Evolutionary conservation across 2,113 vertebrate genomes (phyloP).

Genomic region (Axis porcinus): DNA sequence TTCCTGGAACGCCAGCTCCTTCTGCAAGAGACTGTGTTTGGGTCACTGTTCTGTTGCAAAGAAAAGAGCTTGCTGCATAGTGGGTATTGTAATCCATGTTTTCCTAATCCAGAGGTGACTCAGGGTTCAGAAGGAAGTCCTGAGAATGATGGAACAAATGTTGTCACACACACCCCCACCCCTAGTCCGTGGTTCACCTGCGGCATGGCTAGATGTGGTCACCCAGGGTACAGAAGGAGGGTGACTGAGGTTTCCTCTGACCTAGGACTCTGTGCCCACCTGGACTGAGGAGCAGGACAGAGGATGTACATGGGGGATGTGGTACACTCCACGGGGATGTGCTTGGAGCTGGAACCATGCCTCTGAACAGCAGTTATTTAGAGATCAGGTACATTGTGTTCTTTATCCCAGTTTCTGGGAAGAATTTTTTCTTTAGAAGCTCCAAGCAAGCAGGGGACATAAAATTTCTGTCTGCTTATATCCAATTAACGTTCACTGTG

Average conservation of each 20-base stretch:
- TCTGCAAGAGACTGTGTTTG: neutral
- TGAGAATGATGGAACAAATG: neutral
- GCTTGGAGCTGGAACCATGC: neutral
- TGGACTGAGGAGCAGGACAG: neutral
- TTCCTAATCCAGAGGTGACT: neutral
- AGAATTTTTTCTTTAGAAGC: slow-evolving; percentile 41
- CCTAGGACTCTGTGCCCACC: neutral
- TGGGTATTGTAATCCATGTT: neutral
- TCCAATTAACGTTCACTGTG: slow-evolving; percentile 69
- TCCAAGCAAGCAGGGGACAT: slow-evolving; percentile 52
- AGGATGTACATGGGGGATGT: neutral
- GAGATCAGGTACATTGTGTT: slow-evolving; percentile 25
- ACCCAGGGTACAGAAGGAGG: neutral
- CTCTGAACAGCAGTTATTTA: neutral
- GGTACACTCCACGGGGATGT: accelerated
- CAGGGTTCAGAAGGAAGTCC: neutral
- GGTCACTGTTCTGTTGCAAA: neutral
- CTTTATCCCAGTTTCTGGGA: slow-evolving; percentile 45
- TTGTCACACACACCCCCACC: neutral
- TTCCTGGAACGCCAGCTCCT: accelerated
- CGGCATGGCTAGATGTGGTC: neutral
- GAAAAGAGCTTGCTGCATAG: neutral
- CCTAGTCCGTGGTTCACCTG: neutral
- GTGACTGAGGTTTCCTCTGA: neutral
- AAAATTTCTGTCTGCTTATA: slow-evolving; percentile 67